Evolutionary conservation across 2,888 invertebrate genomes (phyloP), one percentile per base, ranked within the genome.

Genomic region (Acholoe squamosa): DNA sequence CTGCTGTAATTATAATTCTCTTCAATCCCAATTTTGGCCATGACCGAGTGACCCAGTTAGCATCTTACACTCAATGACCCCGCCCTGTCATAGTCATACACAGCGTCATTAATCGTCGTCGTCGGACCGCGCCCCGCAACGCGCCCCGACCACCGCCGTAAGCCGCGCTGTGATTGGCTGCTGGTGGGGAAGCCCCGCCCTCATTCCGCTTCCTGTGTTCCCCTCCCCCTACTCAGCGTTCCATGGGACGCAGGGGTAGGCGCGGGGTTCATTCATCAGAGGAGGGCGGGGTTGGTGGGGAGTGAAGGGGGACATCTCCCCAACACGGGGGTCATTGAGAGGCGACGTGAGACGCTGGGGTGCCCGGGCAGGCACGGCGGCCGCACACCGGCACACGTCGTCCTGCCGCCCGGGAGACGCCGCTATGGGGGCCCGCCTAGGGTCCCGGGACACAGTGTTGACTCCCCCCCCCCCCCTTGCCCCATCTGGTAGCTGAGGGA

Each of bases 131-230:
- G 43, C 14, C 71, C 31, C 25, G 71, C 71, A 71, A 25, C 28
- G 28, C 28, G 28, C 71, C 28, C 71, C 71, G 71, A 22, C 71
- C 28, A 14, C 71, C 16, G 19, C 25, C 28, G n/a, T 71, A 71
- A 71, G 71, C 71, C n/a, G 7, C 25, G 71, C 71, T 0, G n/a
- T 71, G 71, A 71, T 71, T 71, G 71, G 71, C 71, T 71, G 71
- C n/a, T 25, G 71, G 28, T 25, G 14, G 71, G 71, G n/a, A n/a
- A 25, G 33, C 80, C 80, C 33, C 80, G 33, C 80, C 80, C 80
- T 43, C n/a, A 22, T 25, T 61, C 61, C 61, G n/a, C 61, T 61
- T 25, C 61, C 61, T 61, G n/a, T 25, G 10, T 19, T 61, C 3
- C 61, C 61, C 61, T 61, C 61, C 61, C 61, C 25, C 61, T 19